Conservation (phyloP, 1,140 invertebrate genomes). For the Hydropsyche tenuis region DNA sequence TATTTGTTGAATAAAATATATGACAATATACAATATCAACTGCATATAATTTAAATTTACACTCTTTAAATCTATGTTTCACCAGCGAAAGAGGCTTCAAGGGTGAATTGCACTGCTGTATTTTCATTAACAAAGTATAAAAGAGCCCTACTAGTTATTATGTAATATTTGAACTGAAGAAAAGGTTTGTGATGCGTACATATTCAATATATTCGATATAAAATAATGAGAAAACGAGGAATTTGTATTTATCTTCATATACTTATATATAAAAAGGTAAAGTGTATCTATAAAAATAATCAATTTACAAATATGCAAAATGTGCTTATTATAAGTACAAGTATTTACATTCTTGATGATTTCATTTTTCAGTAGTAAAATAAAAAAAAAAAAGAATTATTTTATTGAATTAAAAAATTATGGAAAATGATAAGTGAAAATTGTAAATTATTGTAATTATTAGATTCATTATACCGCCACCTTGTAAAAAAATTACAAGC, state of each 20-base stretch:
- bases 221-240: neutral
- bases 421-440: too few relatives aligned
- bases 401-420: too few relatives aligned
- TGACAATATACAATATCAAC: conserved; percentile 39
- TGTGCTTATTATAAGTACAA: conserved; percentile 35
- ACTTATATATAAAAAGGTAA: conserved; percentile 26
- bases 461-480: neutral
- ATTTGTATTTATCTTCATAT: neutral
- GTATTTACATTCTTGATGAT: conserved; percentile 15
- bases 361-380: too few relatives aligned
- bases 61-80: too few relatives aligned
- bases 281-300: conserved; percentile 34
- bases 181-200: neutral
- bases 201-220: too few relatives aligned
- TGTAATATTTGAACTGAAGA: neutral
- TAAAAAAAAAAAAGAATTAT: too few relatives aligned
- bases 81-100: neutral
- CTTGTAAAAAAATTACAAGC: neutral
- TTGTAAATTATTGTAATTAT: too few relatives aligned
- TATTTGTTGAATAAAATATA: conserved; percentile 43
- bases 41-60: conserved; percentile 35
- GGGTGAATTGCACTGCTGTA: neutral
- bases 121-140: neutral
- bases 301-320: conserved; percentile 11
- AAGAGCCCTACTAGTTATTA: neutral